Evolutionary conservation across 2,888 invertebrate species (phyloP), one percentile per base, ranked within the genome.

Genomic region (Opisthograptis luteolata): DNA sequence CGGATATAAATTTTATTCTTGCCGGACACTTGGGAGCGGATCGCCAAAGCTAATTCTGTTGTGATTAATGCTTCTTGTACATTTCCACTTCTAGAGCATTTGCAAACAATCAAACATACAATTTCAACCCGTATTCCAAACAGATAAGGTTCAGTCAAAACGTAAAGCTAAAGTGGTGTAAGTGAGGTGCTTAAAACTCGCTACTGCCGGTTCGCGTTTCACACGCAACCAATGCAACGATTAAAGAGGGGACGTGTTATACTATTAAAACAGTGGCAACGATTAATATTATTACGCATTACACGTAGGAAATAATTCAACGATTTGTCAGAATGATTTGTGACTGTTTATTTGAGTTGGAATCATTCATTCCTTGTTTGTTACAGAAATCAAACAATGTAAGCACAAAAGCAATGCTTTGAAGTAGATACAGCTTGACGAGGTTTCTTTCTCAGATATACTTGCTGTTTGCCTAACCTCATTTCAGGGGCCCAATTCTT

Each of bases 21-120:
- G 60, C 66, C 72, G 78, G 87, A 87, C 89, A 87, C 81, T 84
- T 75, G 74, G 77, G 79, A 88, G 87, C 85, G 85, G 82, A 88
- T 89, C 87, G 85, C 87, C 86, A 84, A 86, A 88, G 88, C 88
- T 88, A 90, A 89, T 89, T 87, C 85, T 86, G 87, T 83, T 87
- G 76, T 90, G 90, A 90, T 90, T 88, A 90, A 90, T 90, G 89
- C 83, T 80, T 69, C 80, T 80, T 84, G 84, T 84, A 82, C 81
- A 84, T 84, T 87, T 81, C 82, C 81, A 84, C 57, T 59, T 59
- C 57, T 48, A 44, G 55, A 55, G 49, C 57, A 49, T 36, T 36
- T 41, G 31, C 14, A 19, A 31, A 43, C 41, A 44, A 41, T 13
- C 1, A 40, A 40, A 41, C 32, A 32, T 13, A 15, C 57, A 40